A percentile compares a stretch with the other conserved stretches of the same genome.
Conservation (phyloP, 2,113 vertebrate species). For the Lanius ludovicianus region DNA sequence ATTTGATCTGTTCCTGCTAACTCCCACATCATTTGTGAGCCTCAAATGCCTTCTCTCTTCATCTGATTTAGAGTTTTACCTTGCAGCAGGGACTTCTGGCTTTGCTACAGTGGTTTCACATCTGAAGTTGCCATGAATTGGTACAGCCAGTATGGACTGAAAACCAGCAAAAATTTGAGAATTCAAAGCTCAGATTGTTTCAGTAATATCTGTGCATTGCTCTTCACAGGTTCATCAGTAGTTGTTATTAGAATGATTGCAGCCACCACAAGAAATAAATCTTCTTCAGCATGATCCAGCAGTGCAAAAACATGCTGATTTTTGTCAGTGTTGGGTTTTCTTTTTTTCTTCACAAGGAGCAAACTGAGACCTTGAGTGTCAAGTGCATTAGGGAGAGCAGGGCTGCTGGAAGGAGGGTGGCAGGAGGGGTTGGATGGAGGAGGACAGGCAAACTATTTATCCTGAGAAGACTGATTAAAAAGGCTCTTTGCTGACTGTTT, state of each 20-base stretch:
- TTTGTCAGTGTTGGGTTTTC: background rate
- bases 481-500: background rate
- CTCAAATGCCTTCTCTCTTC: background rate
- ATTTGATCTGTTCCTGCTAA: background rate
- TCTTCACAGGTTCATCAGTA: background rate
- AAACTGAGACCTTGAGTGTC: background rate
- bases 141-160: background rate
- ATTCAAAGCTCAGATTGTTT: background rate
- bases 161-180: background rate
- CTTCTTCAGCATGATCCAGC: background rate
- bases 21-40: rapidly evolving
- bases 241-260: background rate
- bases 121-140: background rate
- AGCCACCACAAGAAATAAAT: background rate
- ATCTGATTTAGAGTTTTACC: background rate
- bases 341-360: background rate
- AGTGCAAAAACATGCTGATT: background rate
- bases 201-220: background rate
- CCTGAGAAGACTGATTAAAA: background rate
- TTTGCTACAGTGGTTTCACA: background rate
- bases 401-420: background rate
- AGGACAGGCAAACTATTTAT: background rate
- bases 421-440: background rate
- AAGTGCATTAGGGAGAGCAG: background rate
- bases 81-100: background rate